phyloP scores from a whole-genome alignment of 2,888 invertebrate genomes.

The Euplexia lucipara region DNA sequence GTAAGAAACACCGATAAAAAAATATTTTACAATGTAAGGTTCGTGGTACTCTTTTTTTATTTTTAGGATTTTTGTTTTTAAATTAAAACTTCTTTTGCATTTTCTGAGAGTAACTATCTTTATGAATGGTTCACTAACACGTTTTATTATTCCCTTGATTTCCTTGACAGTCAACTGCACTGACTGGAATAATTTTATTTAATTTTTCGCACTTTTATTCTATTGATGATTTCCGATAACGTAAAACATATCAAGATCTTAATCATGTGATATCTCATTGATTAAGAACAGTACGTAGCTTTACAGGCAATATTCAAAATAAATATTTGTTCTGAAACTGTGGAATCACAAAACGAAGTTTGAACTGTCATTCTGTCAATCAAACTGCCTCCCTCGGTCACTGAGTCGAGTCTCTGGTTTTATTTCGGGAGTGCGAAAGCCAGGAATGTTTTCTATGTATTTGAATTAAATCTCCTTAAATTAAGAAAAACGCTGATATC shows the following conservation, averaged over 20 bases:
- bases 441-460: conserved; percentile 37
- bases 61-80: too few relatives aligned
- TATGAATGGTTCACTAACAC: not conserved
- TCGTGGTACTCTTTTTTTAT: too few relatives aligned
- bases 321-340: not conserved
- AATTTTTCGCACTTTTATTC: too few relatives aligned
- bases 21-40: too few relatives aligned
- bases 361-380: conserved; percentile 22
- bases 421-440: not conserved
- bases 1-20: too few relatives aligned
- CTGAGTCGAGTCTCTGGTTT: not conserved
- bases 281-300: not conserved
- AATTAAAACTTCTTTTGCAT: too few relatives aligned
- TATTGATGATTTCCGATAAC: too few relatives aligned
- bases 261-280: not conserved
- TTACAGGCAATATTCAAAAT: not conserved
- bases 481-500: not conserved
- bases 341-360: conserved; percentile 2
- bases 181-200: too few relatives aligned
- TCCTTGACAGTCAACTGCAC: too few relatives aligned
- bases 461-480: conserved; percentile 5
- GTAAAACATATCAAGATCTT: too few relatives aligned
- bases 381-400: too few relatives aligned
- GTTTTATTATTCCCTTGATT: conserved; percentile 3
- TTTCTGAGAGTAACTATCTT: too few relatives aligned